Conservation (phyloP, 2,888 invertebrate genomes). For the Drosophila recens region DNA sequence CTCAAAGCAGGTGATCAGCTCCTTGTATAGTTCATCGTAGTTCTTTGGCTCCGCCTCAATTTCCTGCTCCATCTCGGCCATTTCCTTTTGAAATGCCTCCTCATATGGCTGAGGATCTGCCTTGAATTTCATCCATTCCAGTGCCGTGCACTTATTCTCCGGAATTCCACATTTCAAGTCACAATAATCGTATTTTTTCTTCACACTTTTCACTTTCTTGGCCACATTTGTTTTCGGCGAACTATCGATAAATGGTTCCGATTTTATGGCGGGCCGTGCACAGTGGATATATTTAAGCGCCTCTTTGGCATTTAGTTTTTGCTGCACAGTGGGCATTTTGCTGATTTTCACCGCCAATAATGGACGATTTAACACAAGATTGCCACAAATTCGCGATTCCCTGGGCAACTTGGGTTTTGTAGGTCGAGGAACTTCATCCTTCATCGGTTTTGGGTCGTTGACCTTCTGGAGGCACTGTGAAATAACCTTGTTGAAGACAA, state of each 20-base stretch:
- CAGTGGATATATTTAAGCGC: slow-evolving; percentile 22
- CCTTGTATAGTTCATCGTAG: slow-evolving; percentile 50
- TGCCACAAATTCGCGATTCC: not conserved
- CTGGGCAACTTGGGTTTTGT: not conserved
- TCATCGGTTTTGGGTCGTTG: not conserved
- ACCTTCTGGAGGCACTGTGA: slow-evolving; percentile 15
- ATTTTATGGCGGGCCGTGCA: not conserved
- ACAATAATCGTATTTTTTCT: slow-evolving; percentile 26
- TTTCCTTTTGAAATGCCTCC: not conserved
- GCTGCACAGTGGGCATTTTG: slow-evolving; percentile 45
- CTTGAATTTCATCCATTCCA: slow-evolving; percentile 32
- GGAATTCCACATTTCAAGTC: slow-evolving; percentile 23
- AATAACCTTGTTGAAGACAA: slow-evolving; percentile 31
- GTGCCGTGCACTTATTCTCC: slow-evolving; percentile 39
- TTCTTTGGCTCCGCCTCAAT: slow-evolving; percentile 30
- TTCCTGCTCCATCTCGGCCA: not conserved
- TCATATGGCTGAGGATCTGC: slow-evolving; percentile 11
- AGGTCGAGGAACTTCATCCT: too few relatives aligned
- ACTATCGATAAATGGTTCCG: slow-evolving; percentile 10
- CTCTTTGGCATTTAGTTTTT: slow-evolving; percentile 21
- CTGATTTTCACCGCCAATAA: slow-evolving; percentile 27
- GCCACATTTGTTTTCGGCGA: not conserved
- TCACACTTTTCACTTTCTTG: not conserved
- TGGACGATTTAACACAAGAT: slow-evolving; percentile 40
- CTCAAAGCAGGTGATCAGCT: slow-evolving; percentile 46